Conservation (phyloP, 2,888 invertebrate species). For the Eupithecia pulchellata region DNA sequence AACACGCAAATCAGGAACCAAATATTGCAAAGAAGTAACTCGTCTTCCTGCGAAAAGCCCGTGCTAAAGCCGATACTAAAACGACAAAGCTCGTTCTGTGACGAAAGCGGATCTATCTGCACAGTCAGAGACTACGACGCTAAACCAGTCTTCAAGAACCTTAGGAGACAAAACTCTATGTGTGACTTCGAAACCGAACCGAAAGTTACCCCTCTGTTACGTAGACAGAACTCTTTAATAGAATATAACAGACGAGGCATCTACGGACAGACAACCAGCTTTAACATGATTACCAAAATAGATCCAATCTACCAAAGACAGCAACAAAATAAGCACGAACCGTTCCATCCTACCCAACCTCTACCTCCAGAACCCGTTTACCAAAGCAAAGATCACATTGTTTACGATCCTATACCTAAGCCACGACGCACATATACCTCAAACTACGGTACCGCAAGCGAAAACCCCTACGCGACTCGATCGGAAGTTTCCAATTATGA, state of each 20-base stretch:
- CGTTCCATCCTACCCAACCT: conserved; percentile 80
- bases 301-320: conserved; percentile 85
- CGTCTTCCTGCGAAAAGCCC: conserved; percentile 78
- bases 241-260: conserved; percentile 81
- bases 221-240: conserved; percentile 83
- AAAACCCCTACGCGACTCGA: conserved; percentile 74
- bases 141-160: conserved; percentile 71
- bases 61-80: conserved; percentile 79
- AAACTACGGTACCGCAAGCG: conserved; percentile 76
- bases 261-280: conserved; percentile 77
- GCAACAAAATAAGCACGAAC: conserved; percentile 80
- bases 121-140: conserved; percentile 80
- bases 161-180: conserved; percentile 81
- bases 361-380: conserved; percentile 83
- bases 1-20: conserved; percentile 78
- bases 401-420: conserved; percentile 82
- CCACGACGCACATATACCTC: conserved; percentile 81
- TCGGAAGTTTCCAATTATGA: conserved; percentile 78
- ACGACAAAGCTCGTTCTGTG: conserved; percentile 81
- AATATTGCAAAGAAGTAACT: conserved; percentile 81
- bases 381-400: conserved; percentile 82
- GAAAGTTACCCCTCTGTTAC: conserved; percentile 82
- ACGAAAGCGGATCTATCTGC: conserved; percentile 78
- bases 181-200: conserved; percentile 84
- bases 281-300: conserved; percentile 85